A percentile compares a stretch with the other conserved stretches of the same genome.
phyloP scores from a whole-genome alignment of 2,113 vertebrate species.

The Triplophysa dalaica region DNA sequence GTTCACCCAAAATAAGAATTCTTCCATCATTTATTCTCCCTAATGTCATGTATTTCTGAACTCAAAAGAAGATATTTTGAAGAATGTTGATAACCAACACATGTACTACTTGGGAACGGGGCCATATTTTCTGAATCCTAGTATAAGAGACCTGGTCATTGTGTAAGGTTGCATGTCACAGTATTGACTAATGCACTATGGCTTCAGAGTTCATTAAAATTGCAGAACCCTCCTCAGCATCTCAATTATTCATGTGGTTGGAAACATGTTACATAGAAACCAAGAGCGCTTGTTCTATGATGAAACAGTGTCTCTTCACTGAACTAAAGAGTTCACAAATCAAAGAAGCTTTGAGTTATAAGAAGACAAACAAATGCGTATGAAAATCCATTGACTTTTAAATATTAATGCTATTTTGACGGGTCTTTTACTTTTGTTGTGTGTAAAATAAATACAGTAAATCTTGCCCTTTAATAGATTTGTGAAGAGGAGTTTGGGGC shows the following conservation, averaged over 20 bases:
- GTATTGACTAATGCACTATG: constrained; percentile 44
- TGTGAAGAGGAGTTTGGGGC: background rate
- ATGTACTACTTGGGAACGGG: no score
- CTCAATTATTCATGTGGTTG: constrained; percentile 47
- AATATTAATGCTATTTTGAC: constrained; percentile 29
- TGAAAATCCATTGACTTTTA: background rate
- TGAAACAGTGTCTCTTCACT: constrained; percentile 35
- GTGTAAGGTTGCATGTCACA: constrained; percentile 37
- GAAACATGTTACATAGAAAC: constrained; percentile 43
- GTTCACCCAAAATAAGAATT: no score
- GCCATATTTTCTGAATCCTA: background rate
- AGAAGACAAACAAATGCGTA: background rate
- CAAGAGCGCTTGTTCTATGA: constrained; percentile 28
- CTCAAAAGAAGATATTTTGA: background rate
- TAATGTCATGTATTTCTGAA: background rate
- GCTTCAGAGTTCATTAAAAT: constrained; percentile 42
- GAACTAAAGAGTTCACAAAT: constrained; percentile 20
- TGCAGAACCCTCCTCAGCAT: constrained; percentile 37
- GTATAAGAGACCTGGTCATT: constrained; percentile 27
- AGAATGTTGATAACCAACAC: no score
- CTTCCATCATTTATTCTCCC: no score
- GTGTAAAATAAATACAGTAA: background rate
- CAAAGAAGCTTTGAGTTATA: background rate
- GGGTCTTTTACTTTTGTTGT: background rate
- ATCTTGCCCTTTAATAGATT: background rate